These are phyloP conservation scores for Nudaria mundana DNA, from an alignment of 2,888 invertebrate genomes.

Conservation along the genomic window DNA sequence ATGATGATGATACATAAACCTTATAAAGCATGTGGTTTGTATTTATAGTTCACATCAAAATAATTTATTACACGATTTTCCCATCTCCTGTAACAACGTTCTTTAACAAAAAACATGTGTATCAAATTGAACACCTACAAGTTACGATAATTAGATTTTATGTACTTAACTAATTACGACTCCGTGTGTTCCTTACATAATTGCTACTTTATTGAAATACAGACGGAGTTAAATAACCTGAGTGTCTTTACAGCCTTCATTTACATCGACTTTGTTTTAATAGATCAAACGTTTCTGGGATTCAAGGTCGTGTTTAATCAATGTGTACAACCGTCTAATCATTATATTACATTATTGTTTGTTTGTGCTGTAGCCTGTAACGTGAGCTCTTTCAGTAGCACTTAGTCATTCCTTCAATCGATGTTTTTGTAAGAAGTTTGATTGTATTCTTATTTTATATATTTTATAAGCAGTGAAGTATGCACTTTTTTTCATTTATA, in stretches of 20 bases:
- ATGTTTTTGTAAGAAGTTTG: too few species aligned
- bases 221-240: conserved; percentile 22
- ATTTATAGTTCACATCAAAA: background rate
- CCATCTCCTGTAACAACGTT: conserved; percentile 9
- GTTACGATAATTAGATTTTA: conserved; percentile 46
- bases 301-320: conserved; percentile 15
- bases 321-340: too few species aligned
- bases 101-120: conserved; percentile 13
- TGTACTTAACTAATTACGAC: conserved; percentile 25
- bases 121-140: conserved; percentile 37
- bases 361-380: too few species aligned
- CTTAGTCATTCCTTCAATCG: too few species aligned
- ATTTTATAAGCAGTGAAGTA: too few species aligned
- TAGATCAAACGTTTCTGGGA: conserved; percentile 23
- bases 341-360: too few species aligned
- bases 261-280: conserved; percentile 17
- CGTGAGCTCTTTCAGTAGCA: too few species aligned
- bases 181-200: conserved; percentile 20
- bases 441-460: too few species aligned
- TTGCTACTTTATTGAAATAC: conserved; percentile 21
- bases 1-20: too few species aligned
- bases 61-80: background rate
- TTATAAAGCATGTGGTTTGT: background rate
- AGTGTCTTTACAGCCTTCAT: conserved; percentile 22
- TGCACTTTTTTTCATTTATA: too few species aligned